These are phyloP conservation scores for Idaea straminata DNA, from an alignment of 2,888 invertebrate species.

Conservation along the genomic window DNA sequence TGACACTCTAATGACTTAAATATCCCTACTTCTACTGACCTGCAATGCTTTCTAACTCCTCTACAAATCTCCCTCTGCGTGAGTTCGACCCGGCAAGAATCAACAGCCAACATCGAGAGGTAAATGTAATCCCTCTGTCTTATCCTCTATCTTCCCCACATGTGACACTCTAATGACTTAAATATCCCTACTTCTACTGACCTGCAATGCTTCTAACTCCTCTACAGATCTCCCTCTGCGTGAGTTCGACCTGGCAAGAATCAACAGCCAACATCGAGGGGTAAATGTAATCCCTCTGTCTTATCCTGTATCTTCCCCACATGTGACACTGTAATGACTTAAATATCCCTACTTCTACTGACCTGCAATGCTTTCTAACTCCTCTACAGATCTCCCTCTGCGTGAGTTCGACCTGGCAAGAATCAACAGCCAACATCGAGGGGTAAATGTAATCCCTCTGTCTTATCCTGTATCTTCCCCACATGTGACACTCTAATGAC, in stretches of 20 bases:
- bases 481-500: background rate
- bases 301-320: background rate
- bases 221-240: slow-evolving; percentile 73
- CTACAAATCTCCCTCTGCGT: too few relatives aligned
- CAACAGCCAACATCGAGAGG: too few relatives aligned
- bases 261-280: slow-evolving; percentile 69
- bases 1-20: background rate
- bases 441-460: slow-evolving; percentile 71
- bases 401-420: slow-evolving; percentile 82
- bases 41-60: too few relatives aligned
- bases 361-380: slow-evolving; percentile 71
- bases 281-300: slow-evolving; percentile 63
- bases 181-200: slow-evolving; percentile 15
- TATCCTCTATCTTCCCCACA: background rate
- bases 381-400: slow-evolving; percentile 76
- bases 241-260: slow-evolving; percentile 82
- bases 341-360: background rate
- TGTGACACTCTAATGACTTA: background rate
- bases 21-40: too few relatives aligned
- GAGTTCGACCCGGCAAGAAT: too few relatives aligned
- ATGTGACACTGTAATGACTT: background rate
- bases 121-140: background rate
- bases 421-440: slow-evolving; percentile 63
- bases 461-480: background rate
- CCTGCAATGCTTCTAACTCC: slow-evolving; percentile 75